Conservation (phyloP, 35 echinoderm and acorn worm genomes). For the Heliocidaris tuberculata region DNA sequence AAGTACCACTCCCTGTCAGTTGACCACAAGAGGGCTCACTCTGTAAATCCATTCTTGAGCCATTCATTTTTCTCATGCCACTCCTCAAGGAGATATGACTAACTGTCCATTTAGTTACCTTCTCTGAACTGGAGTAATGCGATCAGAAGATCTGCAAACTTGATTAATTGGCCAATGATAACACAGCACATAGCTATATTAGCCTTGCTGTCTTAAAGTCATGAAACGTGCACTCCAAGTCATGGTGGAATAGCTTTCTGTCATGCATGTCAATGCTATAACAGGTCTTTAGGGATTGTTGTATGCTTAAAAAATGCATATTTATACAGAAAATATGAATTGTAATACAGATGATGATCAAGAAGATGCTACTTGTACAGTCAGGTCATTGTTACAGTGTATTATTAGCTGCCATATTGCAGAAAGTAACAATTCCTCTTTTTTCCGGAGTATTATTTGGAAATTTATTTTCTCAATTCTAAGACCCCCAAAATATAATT, state of each 20-base stretch:
- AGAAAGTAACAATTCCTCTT: too few species aligned
- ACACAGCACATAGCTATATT: neutral
- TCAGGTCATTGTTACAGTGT: too few species aligned
- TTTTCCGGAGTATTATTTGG: too few species aligned
- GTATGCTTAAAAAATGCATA: too few species aligned
- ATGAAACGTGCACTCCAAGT: neutral
- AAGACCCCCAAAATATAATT: too few species aligned
- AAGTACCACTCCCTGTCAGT: neutral
- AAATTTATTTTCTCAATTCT: too few species aligned
- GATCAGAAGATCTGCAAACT: constrained; percentile 1
- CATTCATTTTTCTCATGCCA: neutral
- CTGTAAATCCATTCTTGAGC: neutral
- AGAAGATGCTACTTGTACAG: too few species aligned
- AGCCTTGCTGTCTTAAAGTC: neutral
- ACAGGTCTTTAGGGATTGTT: neutral
- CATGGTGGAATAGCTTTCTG: neutral
- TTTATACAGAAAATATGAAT: too few species aligned
- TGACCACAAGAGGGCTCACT: neutral
- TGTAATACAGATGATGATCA: too few species aligned
- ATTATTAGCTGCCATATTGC: too few species aligned
- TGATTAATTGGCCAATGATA: constrained; percentile 11
- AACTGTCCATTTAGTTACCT: constrained; percentile 10
- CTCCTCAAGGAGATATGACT: neutral
- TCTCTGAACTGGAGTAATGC: neutral
- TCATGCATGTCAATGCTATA: neutral